Percentiles rank a stretch among this genome's conserved stretches.
These are phyloP conservation scores for Monomorium pharaonis DNA, from an alignment of 1,140 invertebrate species.

Conservation along the genomic window DNA sequence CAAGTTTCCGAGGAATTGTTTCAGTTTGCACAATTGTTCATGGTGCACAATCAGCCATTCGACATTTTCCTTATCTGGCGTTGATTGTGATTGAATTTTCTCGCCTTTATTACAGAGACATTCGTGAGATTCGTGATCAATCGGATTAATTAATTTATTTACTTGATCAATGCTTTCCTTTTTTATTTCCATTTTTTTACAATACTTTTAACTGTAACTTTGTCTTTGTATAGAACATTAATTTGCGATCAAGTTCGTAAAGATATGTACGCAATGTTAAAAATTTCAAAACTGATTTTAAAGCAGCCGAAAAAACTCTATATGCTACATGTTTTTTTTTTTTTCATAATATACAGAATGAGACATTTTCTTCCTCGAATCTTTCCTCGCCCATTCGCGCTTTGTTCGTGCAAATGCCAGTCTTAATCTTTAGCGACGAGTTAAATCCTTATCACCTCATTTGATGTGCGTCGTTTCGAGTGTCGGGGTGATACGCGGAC, in stretches of 20 bases:
- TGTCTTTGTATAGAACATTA: not conserved
- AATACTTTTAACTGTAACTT: not conserved
- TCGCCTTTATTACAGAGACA: not conserved
- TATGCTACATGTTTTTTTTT: not conserved
- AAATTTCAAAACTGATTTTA: not conserved
- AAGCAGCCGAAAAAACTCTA: not conserved
- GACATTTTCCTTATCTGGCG: conserved; percentile 43
- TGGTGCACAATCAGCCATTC: conserved; percentile 24
- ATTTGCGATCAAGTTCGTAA: not conserved
- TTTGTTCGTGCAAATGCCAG: not conserved
- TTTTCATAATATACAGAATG: not conserved
- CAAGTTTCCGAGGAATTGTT: conserved; percentile 70
- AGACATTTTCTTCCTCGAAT: not conserved
- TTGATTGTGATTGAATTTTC: conserved; percentile 58
- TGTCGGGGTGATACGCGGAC: conserved; percentile 18
- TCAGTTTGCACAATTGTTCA: conserved; percentile 49
- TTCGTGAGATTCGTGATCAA: conserved; percentile 1
- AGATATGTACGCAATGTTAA: not conserved
- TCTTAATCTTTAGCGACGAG: not conserved
- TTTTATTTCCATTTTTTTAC: not conserved
- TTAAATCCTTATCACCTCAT: conserved; percentile 41
- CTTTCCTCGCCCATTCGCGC: not conserved
- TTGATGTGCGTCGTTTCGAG: conserved; percentile 4
- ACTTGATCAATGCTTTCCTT: not conserved
- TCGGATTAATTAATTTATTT: conserved; percentile 18